Evolutionary conservation across 2,888 invertebrate genomes (phyloP), one percentile per base, ranked within the genome.

Genomic region (Mesoligia furuncula): DNA sequence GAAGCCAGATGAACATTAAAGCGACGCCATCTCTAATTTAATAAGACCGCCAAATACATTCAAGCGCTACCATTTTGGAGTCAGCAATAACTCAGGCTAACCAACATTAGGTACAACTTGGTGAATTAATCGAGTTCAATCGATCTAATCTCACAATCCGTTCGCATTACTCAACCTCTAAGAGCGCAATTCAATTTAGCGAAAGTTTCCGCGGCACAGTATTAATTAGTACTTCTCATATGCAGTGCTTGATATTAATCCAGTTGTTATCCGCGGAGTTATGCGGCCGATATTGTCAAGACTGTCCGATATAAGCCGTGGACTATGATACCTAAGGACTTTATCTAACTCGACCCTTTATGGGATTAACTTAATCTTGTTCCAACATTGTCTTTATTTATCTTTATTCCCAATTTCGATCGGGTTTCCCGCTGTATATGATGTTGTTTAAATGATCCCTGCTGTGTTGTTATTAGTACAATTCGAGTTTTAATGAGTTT

Each of bases 341-440:
- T 94, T 94, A 94, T 94, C 94, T 92, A 91, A 87, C 90, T 89
- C 92, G 93, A 95, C 95, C 95, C 95, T 95, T 95, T 94, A 94
- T 88, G 92, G 94, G 94, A 94, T 95, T 95, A 95, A 93, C 93
- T 93, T 93, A 93, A 93, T 94, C 92, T 94, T 94, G 93, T 92
- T 91, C 90, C 92, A 91, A 93, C 91, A 94, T 93, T 94, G 93
- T 94, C 92, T 93, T 91, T 93, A 93, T 94, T 94, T 94, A 92
- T 94, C 92, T 94, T 92, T 90, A 90, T 90, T 90, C 89, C 86
- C 89, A 84, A 89, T 89, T 86, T 88, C 85, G 85, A 90, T 90
- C 84, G 90, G 77, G 79, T 78, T 89, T 87, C 83, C 76, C 79
- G 81, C 67, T 80, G 84, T 87, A 88, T 85, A 39, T 88, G 80